Percentiles rank a stretch among this genome's conserved stretches.
phyloP scores from a whole-genome alignment of 2,888 invertebrate genomes.

The Drosophila diplacantha region DNA sequence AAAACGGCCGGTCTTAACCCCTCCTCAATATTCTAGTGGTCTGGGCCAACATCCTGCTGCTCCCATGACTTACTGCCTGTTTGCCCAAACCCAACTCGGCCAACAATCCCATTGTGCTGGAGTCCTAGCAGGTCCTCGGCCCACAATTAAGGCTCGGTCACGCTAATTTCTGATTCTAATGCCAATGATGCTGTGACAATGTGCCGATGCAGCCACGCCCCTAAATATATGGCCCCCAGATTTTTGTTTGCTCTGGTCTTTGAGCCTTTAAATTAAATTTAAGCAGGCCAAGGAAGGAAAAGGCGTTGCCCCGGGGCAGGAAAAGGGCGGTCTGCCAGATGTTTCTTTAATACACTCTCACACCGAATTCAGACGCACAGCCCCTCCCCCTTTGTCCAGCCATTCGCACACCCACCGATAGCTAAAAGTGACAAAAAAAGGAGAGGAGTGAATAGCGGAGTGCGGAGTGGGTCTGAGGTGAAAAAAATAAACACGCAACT shows the following conservation, averaged over 20 bases:
- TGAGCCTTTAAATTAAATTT: conserved; percentile 39
- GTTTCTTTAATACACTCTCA: conserved; percentile 60
- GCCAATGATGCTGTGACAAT: conserved; percentile 48
- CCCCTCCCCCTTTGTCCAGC: neutral
- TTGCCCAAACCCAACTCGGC: conserved; percentile 53
- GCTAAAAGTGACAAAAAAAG: conserved; percentile 51
- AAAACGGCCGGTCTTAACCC: conserved; percentile 47
- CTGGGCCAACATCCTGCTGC: conserved; percentile 22
- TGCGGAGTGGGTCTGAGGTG: conserved; percentile 30
- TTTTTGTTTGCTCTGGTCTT: conserved; percentile 50
- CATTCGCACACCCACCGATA: conserved; percentile 23
- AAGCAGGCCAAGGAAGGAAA: conserved; percentile 26
- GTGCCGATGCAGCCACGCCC: conserved; percentile 41
- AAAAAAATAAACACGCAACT: conserved; percentile 64
- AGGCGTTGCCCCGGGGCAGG: conserved; percentile 39
- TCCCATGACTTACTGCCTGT: conserved; percentile 58
- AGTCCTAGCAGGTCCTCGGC: conserved; percentile 9
- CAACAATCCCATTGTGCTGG: conserved; percentile 36
- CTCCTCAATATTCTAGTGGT: conserved; percentile 48
- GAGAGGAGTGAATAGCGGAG: conserved; percentile 16
- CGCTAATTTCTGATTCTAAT: conserved; percentile 54
- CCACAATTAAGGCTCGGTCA: conserved; percentile 55
- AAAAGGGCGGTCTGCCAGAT: conserved; percentile 54
- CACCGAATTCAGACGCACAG: conserved; percentile 5
- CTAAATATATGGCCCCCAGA: conserved; percentile 37